Conservation (phyloP, 2,888 invertebrate genomes). For the Sipha maydis region DNA sequence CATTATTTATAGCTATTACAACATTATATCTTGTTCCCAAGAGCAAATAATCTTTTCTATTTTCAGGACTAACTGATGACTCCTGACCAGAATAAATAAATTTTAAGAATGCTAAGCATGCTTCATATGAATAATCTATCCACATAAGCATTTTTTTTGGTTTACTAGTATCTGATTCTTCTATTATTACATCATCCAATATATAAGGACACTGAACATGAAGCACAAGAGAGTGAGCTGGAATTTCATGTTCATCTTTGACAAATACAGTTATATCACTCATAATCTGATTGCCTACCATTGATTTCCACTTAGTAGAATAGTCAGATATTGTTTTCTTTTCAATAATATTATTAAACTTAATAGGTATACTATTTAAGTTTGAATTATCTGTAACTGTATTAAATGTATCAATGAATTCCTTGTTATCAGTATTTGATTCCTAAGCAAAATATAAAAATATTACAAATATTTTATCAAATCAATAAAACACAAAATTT, state of each 20-base stretch:
- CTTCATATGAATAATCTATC: slow-evolving; percentile 62
- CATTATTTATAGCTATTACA: not conserved
- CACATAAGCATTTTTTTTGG: slow-evolving; percentile 63
- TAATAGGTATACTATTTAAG: not conserved
- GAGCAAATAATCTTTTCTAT: slow-evolving; percentile 32
- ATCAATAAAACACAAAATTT: too few relatives aligned
- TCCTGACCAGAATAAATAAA: slow-evolving; percentile 59
- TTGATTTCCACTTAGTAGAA: slow-evolving; percentile 67
- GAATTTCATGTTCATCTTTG: slow-evolving; percentile 67
- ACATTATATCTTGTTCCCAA: slow-evolving; percentile 48
- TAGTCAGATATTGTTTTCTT: slow-evolving; percentile 62
- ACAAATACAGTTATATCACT: slow-evolving; percentile 69
- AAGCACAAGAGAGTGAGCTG: slow-evolving; percentile 69
- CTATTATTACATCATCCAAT: slow-evolving; percentile 66
- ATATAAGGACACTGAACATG: slow-evolving; percentile 68
- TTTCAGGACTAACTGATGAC: not conserved
- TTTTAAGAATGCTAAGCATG: slow-evolving; percentile 61
- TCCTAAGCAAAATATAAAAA: slow-evolving; percentile 22
- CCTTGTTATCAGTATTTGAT: slow-evolving; percentile 41
- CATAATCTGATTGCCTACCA: slow-evolving; percentile 67
- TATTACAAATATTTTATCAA: too few relatives aligned
- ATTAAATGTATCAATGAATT: not conserved
- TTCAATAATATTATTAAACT: not conserved
- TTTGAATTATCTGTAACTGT: slow-evolving; percentile 3
- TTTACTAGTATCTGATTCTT: slow-evolving; percentile 54